Evolutionary conservation across 2,888 invertebrate species (phyloP).

Genomic region (Acanthosepion lycidas): DNA sequence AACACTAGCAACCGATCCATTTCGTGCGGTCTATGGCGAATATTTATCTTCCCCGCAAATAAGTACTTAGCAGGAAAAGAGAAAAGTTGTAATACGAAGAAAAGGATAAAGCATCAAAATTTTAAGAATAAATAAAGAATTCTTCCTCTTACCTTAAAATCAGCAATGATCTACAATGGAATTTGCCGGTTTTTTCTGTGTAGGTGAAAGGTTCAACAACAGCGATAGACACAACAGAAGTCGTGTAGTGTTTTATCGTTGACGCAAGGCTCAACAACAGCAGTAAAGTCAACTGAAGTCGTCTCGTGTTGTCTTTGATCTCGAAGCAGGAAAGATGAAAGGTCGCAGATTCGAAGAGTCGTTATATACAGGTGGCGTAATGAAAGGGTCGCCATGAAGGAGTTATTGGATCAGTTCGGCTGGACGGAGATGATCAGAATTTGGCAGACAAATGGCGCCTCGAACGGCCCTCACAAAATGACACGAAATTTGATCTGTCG

Average conservation of each 20-base stretch:
- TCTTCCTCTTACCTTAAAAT: background rate
- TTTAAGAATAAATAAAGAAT: too few species aligned
- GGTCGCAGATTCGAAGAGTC: background rate
- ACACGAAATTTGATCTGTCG: background rate
- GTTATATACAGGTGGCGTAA: constrained; percentile 18
- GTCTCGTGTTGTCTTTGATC: background rate
- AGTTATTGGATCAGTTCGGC: background rate
- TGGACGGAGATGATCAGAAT: background rate
- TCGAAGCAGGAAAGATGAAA: background rate
- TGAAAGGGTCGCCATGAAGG: background rate
- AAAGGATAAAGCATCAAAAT: too few species aligned
- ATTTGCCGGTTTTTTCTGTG: background rate
- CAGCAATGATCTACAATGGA: background rate
- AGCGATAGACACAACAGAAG: background rate
- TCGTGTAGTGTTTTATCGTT: background rate
- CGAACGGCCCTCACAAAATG: too few species aligned
- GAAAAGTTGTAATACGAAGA: too few species aligned
- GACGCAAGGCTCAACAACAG: background rate
- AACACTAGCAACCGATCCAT: too few species aligned
- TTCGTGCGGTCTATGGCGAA: too few species aligned
- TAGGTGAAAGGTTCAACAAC: background rate
- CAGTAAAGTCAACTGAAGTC: background rate
- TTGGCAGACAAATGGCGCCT: background rate
- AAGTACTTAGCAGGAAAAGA: too few species aligned
- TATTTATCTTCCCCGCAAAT: too few species aligned